phyloP scores from a whole-genome alignment of 2,797 vertebrate genomes.

The Dipus sagitta region DNA sequence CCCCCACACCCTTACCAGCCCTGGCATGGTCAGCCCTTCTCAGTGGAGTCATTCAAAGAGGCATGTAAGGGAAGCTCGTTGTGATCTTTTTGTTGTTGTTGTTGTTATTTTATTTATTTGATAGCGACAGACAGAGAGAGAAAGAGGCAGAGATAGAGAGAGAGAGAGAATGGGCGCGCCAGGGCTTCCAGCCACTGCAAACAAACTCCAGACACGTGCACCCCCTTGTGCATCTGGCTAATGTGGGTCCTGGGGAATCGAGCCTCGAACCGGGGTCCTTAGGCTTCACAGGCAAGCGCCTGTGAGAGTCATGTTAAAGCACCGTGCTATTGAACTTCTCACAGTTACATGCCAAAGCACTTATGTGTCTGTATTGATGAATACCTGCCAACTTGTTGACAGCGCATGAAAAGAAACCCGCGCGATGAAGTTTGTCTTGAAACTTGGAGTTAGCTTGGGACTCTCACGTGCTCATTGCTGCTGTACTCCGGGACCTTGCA shows the following conservation, averaged over 20 bases:
- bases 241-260: too few species aligned
- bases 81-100: too few species aligned
- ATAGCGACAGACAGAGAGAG: too few species aligned
- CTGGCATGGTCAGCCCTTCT: background rate
- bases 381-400: background rate
- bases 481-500: background rate
- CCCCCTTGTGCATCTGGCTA: too few species aligned
- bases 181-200: too few species aligned
- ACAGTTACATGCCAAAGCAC: background rate
- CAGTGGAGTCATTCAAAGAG: background rate
- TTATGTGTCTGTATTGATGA: background rate
- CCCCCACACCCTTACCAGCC: background rate
- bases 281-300: too few species aligned
- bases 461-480: background rate
- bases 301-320: conserved; percentile 1
- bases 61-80: background rate
- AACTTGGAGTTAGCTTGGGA: background rate
- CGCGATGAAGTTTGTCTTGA: background rate
- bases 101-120: too few species aligned
- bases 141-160: too few species aligned
- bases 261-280: too few species aligned
- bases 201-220: too few species aligned
- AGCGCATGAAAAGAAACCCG: background rate
- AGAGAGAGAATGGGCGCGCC: too few species aligned
- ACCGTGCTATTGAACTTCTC: too few species aligned